phyloP scores from a whole-genome alignment of 2,113 vertebrate genomes.

The Pseudopipra pipra region DNA sequence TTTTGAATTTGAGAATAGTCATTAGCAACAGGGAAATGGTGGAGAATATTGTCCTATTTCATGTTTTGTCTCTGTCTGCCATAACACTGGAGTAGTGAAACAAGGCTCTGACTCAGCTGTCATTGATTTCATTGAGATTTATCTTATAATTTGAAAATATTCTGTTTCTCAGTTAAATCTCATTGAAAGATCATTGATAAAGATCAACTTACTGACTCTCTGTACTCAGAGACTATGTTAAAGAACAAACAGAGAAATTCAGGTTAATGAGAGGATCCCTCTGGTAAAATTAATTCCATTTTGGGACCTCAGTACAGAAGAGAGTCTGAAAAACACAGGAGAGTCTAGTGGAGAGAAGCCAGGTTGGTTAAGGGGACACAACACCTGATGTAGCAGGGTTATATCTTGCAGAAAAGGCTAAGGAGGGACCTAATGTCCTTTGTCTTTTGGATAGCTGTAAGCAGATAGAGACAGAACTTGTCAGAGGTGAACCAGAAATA shows the following conservation, averaged over 20 bases:
- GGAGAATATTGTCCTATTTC: background rate
- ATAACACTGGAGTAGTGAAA: background rate
- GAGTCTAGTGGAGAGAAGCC: background rate
- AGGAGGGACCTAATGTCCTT: background rate
- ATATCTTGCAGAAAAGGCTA: background rate
- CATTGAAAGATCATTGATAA: background rate
- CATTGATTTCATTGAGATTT: background rate
- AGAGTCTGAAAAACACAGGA: background rate
- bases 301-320: background rate
- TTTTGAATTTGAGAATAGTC: background rate
- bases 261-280: background rate
- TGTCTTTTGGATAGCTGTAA: background rate
- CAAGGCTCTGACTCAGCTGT: background rate
- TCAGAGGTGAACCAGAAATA: background rate
- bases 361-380: background rate
- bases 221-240: background rate
- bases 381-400: background rate
- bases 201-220: background rate
- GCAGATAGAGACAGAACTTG: background rate
- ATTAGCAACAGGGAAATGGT: background rate
- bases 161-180: background rate
- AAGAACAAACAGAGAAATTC: background rate
- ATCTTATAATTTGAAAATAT: background rate
- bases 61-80: background rate
- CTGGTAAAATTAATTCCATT: background rate